Conservation (phyloP, 92 coral and sea anemone genomes). For the Zoanthus gigantus region DNA sequence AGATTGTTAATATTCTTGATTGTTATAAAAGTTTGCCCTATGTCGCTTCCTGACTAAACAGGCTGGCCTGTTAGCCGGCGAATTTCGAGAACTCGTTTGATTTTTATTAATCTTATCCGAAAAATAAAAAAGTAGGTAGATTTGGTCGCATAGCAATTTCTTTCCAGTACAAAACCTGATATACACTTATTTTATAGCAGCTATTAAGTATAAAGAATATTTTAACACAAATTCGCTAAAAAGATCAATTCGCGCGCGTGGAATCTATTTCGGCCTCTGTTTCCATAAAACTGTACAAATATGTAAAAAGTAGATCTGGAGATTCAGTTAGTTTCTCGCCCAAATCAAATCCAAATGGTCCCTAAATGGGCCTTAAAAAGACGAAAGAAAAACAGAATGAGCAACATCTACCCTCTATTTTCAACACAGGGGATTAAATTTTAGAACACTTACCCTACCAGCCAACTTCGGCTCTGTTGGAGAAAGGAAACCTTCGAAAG, state of each 20-base stretch:
- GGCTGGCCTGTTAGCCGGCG: too few species aligned
- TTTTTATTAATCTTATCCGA: background rate
- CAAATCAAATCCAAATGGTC: background rate
- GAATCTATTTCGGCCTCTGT: background rate
- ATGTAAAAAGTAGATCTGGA: background rate
- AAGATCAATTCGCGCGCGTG: background rate
- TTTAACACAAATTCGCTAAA: background rate
- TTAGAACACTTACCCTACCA: constrained; percentile 1
- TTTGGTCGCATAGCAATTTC: background rate
- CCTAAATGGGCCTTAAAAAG: background rate
- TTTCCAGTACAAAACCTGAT: background rate
- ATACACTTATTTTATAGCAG: background rate
- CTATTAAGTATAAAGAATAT: background rate
- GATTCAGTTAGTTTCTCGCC: background rate
- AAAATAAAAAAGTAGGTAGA: background rate
- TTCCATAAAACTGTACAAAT: background rate
- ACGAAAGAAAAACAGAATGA: background rate
- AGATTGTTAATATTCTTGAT: too few species aligned
- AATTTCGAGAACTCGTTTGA: too few species aligned
- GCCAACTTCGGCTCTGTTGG: background rate
- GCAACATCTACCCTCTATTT: background rate
- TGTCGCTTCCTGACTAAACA: too few species aligned
- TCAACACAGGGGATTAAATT: background rate
- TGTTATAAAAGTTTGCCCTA: too few species aligned
- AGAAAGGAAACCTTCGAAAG: constrained; percentile 2